Evolutionary conservation across 2,888 invertebrate genomes (phyloP).

Genomic region (Ommatoiulus sabulosus): DNA sequence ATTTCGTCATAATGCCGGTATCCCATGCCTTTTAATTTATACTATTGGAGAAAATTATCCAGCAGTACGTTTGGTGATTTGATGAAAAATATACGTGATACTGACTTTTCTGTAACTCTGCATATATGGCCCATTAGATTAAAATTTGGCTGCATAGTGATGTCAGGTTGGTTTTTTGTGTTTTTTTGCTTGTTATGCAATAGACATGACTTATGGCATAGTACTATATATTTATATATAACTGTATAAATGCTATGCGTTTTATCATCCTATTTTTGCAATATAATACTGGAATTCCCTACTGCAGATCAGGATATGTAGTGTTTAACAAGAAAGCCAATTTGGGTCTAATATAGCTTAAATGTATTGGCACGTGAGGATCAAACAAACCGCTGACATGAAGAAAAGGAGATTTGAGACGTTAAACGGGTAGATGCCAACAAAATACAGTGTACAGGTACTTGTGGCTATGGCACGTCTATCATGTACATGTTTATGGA

Average conservation of each 20-base stretch:
- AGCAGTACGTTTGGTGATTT: no score
- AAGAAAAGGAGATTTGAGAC: slow-evolving; percentile 1
- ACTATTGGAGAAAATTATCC: no score
- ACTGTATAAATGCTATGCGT: not conserved
- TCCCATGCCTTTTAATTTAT: no score
- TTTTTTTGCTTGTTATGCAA: not conserved
- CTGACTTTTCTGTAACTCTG: no score
- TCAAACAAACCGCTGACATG: not conserved
- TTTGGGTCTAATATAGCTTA: not conserved
- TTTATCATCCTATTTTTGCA: not conserved
- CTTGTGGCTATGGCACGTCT: not conserved
- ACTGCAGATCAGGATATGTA: not conserved
- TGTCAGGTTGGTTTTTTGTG: not conserved
- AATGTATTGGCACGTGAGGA: not conserved
- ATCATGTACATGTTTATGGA: slow-evolving; percentile 1
- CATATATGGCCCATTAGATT: not conserved
- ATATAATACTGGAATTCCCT: not conserved
- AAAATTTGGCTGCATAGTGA: not conserved
- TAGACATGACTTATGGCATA: not conserved
- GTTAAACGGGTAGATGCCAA: slow-evolving; percentile 45
- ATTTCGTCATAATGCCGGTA: no score
- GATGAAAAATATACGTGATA: no score
- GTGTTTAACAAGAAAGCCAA: not conserved
- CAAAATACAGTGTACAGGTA: slow-evolving; percentile 45
- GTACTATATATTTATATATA: not conserved